phyloP scores from a whole-genome alignment of 2,113 vertebrate genomes.

The Serinus canaria region DNA sequence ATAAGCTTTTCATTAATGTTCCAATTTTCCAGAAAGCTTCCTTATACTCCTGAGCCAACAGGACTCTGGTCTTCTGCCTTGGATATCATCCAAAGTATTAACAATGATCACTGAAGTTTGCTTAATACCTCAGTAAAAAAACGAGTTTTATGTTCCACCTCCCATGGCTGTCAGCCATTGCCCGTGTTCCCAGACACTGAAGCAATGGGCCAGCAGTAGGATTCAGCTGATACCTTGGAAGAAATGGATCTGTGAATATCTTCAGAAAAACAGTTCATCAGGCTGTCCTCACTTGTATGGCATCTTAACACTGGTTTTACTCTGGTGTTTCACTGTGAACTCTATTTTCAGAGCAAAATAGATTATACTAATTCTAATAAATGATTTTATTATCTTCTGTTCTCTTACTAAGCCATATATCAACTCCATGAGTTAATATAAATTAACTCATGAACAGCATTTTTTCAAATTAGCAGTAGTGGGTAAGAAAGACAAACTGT shows the following conservation, averaged over 20 bases:
- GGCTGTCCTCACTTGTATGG: neutral
- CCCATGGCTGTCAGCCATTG: neutral
- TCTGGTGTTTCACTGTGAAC: neutral
- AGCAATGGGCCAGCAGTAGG: neutral
- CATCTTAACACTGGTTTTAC: neutral
- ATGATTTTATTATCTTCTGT: neutral
- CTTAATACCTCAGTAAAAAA: constrained; percentile 39
- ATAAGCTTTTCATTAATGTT: constrained; percentile 19
- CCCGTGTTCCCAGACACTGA: neutral
- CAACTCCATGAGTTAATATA: neutral
- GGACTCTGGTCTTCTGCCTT: neutral
- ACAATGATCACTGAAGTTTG: constrained; percentile 6
- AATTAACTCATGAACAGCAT: neutral
- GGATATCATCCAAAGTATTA: constrained; percentile 17
- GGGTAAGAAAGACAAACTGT: neutral
- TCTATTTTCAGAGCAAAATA: neutral
- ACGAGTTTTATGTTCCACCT: constrained; percentile 13
- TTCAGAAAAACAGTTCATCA: neutral
- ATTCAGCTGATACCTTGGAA: neutral
- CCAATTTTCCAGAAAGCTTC: constrained; percentile 12
- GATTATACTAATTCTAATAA: neutral
- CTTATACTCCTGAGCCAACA: neutral
- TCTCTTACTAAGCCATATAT: neutral
- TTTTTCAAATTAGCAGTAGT: neutral
- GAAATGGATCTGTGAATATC: neutral